Percentiles rank a stretch among this genome's conserved stretches.
phyloP scores from a whole-genome alignment of 2,888 invertebrate species.

The Prenolepis imparis region DNA sequence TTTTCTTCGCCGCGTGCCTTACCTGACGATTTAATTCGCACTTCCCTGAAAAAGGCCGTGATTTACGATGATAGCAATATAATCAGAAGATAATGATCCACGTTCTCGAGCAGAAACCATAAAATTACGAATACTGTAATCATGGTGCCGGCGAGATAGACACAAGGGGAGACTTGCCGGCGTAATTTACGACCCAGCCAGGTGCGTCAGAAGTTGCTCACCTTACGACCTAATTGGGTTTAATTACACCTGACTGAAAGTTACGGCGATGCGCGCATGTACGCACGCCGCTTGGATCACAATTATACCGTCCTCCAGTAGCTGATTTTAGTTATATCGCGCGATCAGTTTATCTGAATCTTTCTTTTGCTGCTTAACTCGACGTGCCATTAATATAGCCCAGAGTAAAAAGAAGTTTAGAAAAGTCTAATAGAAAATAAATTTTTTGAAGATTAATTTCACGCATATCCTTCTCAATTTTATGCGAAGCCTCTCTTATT shows the following conservation, averaged over 20 bases:
- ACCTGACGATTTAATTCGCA: conserved; percentile 35
- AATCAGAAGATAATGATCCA: conserved; percentile 49
- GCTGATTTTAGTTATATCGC: conserved; percentile 50
- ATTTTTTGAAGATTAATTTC: background rate
- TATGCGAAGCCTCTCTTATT: background rate
- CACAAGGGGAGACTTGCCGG: conserved; percentile 54
- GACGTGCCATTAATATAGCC: background rate
- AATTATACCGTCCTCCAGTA: conserved; percentile 62
- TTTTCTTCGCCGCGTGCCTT: conserved; percentile 3
- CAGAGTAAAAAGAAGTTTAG: too few relatives aligned
- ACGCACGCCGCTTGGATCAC: conserved; percentile 62
- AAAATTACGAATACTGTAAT: conserved; percentile 65
- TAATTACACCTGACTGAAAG: conserved; percentile 74
- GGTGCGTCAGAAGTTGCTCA: conserved; percentile 75
- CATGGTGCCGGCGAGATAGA: conserved; percentile 58
- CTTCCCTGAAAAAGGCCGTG: conserved; percentile 38
- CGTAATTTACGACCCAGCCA: conserved; percentile 73
- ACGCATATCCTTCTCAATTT: background rate
- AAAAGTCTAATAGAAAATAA: background rate
- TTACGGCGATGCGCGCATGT: conserved; percentile 63
- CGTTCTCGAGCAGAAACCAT: conserved; percentile 53
- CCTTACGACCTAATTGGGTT: conserved; percentile 77
- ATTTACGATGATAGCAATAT: conserved; percentile 51
- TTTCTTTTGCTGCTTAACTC: background rate
- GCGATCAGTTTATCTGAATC: conserved; percentile 39